Base-by-base conservation (phyloP, 2,888 invertebrate species). In the Crocallis elinguaria region DNA sequence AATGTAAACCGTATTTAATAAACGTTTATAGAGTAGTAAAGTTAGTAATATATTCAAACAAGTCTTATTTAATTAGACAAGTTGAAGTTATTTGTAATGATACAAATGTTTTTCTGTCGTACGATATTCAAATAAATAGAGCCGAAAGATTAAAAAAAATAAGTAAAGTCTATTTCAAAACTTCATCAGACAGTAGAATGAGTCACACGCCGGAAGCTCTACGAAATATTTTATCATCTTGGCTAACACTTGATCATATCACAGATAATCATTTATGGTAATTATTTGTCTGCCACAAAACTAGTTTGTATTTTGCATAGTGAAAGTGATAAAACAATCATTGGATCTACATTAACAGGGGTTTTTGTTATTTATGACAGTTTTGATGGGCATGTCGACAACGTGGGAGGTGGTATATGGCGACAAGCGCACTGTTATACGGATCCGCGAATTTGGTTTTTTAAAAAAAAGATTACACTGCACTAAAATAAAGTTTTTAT, bases 401-500 rank as follows among this genome's bases (percentile, higher is more conserved):
- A 67, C 69, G 74, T 75, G 73, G 84, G 84, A 74, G 83, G 84
- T 75, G 57, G 66, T 71, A 69, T 69, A 64, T 73, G 67, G 68
- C 66, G 71, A 70, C 67, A 65, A 57, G 70, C 73, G 72, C 71
- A n/a, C n/a, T n/a, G n/a, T n/a, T n/a, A n/a, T n/a, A n/a, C n/a
- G n/a, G n/a, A n/a, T n/a, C n/a, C n/a, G n/a, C n/a, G n/a, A n/a
- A n/a, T n/a, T n/a, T n/a, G n/a, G n/a, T n/a, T n/a, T n/a, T n/a
- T n/a, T n/a, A n/a, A n/a, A n/a, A n/a, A n/a, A n/a, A n/a, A n/a
- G n/a, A n/a, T n/a, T n/a, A n/a, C n/a, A n/a, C n/a, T n/a, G n/a
- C n/a, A n/a, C n/a, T n/a, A n/a, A n/a, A n/a, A n/a, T n/a, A n/a
- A n/a, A n/a, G n/a, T n/a, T n/a, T n/a, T n/a, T n/a, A n/a, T n/a